Conservation (phyloP, 2,797 vertebrate species). For the Hippocampus kuda region DNA sequence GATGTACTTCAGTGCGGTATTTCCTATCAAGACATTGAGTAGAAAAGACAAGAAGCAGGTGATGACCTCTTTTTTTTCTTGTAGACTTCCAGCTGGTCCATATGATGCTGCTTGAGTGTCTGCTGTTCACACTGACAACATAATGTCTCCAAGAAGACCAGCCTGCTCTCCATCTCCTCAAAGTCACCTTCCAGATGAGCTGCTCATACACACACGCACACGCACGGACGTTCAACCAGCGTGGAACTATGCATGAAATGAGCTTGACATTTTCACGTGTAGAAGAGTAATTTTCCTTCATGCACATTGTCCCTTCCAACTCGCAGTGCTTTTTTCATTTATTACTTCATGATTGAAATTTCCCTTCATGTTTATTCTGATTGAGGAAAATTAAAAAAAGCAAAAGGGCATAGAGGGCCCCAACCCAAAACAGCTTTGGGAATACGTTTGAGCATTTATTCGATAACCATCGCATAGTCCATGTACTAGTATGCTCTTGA, state of each 20-base stretch:
- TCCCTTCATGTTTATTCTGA: too few relatives aligned
- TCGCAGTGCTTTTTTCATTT: background rate
- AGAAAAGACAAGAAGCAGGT: background rate
- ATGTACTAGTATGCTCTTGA: too few relatives aligned
- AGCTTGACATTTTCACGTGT: background rate
- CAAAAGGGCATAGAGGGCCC: too few relatives aligned
- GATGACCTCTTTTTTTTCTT: conserved; percentile 85
- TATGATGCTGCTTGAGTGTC: conserved; percentile 71
- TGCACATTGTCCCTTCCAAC: background rate
- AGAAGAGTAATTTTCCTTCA: background rate
- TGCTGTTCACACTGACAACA: conserved; percentile 85
- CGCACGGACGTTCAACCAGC: background rate
- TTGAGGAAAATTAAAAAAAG: too few relatives aligned
- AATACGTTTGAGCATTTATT: too few relatives aligned
- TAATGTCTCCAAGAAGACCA: conserved; percentile 80
- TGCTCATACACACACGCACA: conserved; percentile 33
- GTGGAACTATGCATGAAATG: background rate
- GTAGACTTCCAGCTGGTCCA: conserved; percentile 76
- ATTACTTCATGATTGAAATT: background rate
- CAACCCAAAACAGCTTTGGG: too few relatives aligned
- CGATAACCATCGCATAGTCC: too few relatives aligned
- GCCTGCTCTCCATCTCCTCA: conserved; percentile 83
- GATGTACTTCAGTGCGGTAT: background rate
- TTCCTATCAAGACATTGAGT: background rate
- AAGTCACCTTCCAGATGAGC: conserved; percentile 84